A percentile compares a stretch with the other conserved stretches of the same genome.
Conservation (phyloP, 2,888 invertebrate species). For the Hymenopus coronatus region DNA sequence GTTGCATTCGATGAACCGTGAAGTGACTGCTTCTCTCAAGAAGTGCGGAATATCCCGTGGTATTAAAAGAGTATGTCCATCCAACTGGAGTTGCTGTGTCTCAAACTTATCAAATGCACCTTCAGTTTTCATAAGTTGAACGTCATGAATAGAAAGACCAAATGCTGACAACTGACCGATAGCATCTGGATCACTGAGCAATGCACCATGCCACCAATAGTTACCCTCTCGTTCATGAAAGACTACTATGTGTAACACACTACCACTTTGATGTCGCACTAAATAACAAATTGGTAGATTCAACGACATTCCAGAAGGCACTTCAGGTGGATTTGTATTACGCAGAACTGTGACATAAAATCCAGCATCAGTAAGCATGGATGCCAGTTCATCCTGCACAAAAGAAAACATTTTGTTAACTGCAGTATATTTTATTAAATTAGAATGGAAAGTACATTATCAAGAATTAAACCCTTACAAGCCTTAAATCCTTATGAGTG, state of each 20-base stretch:
- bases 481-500: no score
- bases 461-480: no score
- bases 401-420: neutral
- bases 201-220: slow-evolving; percentile 45
- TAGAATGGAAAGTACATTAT: no score
- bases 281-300: slow-evolving; percentile 27
- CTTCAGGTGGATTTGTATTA: slow-evolving; percentile 29
- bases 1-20: slow-evolving; percentile 31
- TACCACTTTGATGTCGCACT: slow-evolving; percentile 17
- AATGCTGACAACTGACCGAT: slow-evolving; percentile 31
- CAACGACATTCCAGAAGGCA: slow-evolving; percentile 20
- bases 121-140: slow-evolving; percentile 37
- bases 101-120: slow-evolving; percentile 44
- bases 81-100: slow-evolving; percentile 28
- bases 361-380: slow-evolving; percentile 2
- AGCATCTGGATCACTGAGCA: slow-evolving; percentile 36
- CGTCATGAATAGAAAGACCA: slow-evolving; percentile 30
- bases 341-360: slow-evolving; percentile 26
- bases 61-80: slow-evolving; percentile 40
- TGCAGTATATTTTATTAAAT: neutral
- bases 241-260: slow-evolving; percentile 28
- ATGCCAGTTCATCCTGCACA: slow-evolving; percentile 12
- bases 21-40: slow-evolving; percentile 39
- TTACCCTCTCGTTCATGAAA: slow-evolving; percentile 38
- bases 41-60: slow-evolving; percentile 44